Evolutionary conservation across 1,140 invertebrate genomes (phyloP).

Genomic region (Drosophila lowei): DNA sequence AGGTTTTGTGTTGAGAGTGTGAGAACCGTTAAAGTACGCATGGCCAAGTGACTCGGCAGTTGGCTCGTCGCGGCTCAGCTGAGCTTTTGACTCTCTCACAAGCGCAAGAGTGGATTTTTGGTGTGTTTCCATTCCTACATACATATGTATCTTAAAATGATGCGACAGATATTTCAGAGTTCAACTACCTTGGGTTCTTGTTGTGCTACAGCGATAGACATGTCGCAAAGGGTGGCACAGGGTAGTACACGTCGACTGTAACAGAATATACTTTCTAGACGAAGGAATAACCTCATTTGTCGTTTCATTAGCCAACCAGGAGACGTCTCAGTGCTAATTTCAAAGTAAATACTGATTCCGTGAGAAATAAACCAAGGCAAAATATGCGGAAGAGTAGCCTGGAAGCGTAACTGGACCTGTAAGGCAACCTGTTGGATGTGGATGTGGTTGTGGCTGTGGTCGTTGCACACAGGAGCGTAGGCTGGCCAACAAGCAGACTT

Average conservation of each 20-base stretch:
- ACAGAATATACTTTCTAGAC: background rate
- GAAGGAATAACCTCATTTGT: background rate
- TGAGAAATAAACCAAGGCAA: conserved; percentile 46
- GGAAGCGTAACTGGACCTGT: conserved; percentile 56
- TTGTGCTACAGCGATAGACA: background rate
- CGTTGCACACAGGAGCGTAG: conserved; percentile 61
- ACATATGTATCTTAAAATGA: conserved; percentile 68
- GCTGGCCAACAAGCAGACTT: conserved; percentile 47
- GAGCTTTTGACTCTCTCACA: conserved; percentile 19
- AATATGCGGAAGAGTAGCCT: conserved; percentile 76
- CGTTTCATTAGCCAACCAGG: conserved; percentile 5
- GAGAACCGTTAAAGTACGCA: conserved; percentile 72
- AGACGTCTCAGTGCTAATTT: no score
- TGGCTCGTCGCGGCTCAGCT: conserved; percentile 44
- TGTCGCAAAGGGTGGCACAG: background rate
- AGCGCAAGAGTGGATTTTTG: conserved; percentile 24
- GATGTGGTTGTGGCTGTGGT: conserved; percentile 52
- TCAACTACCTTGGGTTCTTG: conserved; percentile 44
- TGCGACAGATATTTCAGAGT: conserved; percentile 67
- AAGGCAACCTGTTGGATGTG: conserved; percentile 65
- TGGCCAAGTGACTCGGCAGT: conserved; percentile 49
- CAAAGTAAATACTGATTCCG: conserved; percentile 24
- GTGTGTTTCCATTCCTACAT: conserved; percentile 52
- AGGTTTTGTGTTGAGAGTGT: conserved; percentile 65
- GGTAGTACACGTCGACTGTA: no score